phyloP scores from a whole-genome alignment of 53 echinoderm and acorn worm genomes.

The Patiria pectinifera region DNA sequence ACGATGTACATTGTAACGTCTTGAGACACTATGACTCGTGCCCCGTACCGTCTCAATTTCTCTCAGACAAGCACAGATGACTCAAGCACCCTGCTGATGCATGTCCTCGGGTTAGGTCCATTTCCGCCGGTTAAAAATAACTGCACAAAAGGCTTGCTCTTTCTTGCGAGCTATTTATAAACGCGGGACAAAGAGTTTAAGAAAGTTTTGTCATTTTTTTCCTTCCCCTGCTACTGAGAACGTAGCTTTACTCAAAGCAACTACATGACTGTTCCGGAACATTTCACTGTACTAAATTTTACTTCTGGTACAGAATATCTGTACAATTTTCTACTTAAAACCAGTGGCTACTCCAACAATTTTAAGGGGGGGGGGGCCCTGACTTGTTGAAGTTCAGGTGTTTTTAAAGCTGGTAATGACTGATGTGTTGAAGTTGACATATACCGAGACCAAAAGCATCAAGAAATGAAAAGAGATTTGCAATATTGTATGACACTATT shows the following conservation, averaged over 20 bases:
- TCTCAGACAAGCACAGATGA: background rate
- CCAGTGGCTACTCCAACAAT: no score
- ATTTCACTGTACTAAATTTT: no score
- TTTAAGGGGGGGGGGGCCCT: no score
- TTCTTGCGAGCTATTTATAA: background rate
- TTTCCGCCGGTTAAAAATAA: slow-evolving; percentile 47
- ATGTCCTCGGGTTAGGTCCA: slow-evolving; percentile 25
- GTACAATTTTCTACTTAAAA: no score
- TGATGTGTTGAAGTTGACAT: no score
- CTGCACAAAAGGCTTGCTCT: background rate
- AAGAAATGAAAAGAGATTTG: no score
- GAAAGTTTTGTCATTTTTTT: background rate
- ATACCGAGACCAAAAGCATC: no score
- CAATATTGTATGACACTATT: no score
- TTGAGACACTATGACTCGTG: background rate
- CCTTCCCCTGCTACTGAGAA: background rate
- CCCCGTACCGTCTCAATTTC: background rate
- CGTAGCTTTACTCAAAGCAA: background rate
- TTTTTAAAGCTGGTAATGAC: no score
- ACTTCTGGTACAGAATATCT: no score
- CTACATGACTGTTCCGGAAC: no score
- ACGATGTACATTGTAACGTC: background rate
- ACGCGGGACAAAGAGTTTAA: background rate
- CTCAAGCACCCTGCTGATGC: slow-evolving; percentile 20
- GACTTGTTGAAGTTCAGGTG: no score